Evolutionary conservation across 2,113 vertebrate species (phyloP).

Genomic region (Chloebia gouldiae): DNA sequence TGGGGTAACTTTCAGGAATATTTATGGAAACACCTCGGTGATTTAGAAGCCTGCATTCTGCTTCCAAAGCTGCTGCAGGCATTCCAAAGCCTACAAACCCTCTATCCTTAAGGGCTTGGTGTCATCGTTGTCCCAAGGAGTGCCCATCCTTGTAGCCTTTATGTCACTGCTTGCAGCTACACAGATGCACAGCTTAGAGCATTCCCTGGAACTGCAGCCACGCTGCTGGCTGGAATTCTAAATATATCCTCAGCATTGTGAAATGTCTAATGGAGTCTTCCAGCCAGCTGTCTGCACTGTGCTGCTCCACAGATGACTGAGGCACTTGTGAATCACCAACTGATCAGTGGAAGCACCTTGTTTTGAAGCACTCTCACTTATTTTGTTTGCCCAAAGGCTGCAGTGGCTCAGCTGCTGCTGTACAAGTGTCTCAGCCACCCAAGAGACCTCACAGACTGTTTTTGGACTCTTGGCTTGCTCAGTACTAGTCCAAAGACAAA

Average conservation of each 20-base stretch:
- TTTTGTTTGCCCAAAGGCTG: background rate
- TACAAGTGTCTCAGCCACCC: background rate
- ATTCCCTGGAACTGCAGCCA: background rate
- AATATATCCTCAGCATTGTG: background rate
- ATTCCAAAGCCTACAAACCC: background rate
- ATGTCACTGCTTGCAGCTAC: background rate
- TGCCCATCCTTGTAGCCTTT: background rate
- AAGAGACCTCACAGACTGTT: background rate
- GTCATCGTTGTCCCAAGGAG: background rate
- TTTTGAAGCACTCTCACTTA: background rate
- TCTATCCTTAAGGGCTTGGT: background rate
- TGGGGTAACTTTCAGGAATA: background rate
- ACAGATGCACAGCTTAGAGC: background rate
- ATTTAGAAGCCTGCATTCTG: background rate
- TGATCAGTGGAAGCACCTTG: background rate
- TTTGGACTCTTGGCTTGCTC: background rate
- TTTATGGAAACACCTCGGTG: background rate
- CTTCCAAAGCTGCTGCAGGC: background rate
- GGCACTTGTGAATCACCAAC: conserved; percentile 3
- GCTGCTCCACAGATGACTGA: conserved; percentile 7
- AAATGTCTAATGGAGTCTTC: background rate
- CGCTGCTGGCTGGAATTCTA: background rate
- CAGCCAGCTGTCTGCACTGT: background rate
- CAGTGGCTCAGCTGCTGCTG: background rate
- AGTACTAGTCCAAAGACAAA: background rate